Evolutionary conservation across 2,113 vertebrate species (phyloP), one percentile per base, ranked within the genome.

Genomic region (Hippopotamus amphibius): DNA sequence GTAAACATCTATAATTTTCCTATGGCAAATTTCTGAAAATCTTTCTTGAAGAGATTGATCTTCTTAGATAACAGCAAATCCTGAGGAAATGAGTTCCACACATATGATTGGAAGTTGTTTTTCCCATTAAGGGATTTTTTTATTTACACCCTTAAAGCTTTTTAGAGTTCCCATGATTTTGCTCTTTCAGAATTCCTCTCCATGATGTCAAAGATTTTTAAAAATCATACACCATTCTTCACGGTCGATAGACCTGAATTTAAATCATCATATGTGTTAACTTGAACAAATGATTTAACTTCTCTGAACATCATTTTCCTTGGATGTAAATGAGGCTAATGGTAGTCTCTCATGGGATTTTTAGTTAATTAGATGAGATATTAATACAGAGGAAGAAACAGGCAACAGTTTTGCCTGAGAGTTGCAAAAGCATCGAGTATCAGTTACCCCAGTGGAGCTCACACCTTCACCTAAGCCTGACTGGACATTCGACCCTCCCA

Each of bases 101-200:
- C 33, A 37, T n/a, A 21, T 53, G 12, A 65, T 76, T 5, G 46
- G 28, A 82, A 86, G 37, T 30, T 74, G 46, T 76, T 93, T 61
- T 93, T 91, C 77, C 46, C 17, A 57, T 43, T 46, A 85, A 16
- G 19, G 13, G 12, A 82, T 77, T 88, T 77, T 77, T 90, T 77
- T 85, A 19, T 69, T 95, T 26, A 93, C 41, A 95, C 3, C 13
- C 72, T 95, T 87, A 83, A 71, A 85, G 41, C n/a, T 84, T 83
- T 83, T 77, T 3, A 16, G 37, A 69, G 28, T 85, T 74, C 26
- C 63, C 22, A 37, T 74, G 28, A 88, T 85, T 88, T 88, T 94
- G 95, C 37, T 88, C 53, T 86, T 59, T 30, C 88, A 21, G 16
- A 90, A 55, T 88, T 86, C 33, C 79, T 46, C 53, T 85, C 21